Conservation (phyloP, 2,888 invertebrate species). For the Zygaena filipendulae region DNA sequence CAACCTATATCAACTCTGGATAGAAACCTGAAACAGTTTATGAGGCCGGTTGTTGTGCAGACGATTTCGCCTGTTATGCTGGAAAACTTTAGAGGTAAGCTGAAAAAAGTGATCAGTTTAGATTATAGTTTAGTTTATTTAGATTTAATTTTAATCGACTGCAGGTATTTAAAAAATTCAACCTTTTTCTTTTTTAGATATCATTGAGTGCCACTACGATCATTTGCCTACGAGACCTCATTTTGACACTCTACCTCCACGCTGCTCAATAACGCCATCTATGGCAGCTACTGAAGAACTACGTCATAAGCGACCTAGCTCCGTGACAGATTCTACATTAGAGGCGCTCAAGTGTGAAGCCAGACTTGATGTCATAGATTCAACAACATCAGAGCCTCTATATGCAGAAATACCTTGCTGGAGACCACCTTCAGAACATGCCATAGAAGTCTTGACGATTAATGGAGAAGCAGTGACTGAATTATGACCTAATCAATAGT, state of each 20-base stretch:
- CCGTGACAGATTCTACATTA: conserved; percentile 47
- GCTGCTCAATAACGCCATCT: conserved; percentile 45
- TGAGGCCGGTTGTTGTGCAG: conserved; percentile 60
- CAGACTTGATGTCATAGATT: conserved; percentile 45
- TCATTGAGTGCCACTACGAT: conserved; percentile 73
- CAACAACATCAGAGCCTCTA: conserved; percentile 65
- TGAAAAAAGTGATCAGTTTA: too few species aligned
- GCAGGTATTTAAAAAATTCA: too few species aligned
- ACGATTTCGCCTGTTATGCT: conserved; percentile 61
- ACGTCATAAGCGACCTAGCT: conserved; percentile 29
- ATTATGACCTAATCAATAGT: conserved; percentile 38
- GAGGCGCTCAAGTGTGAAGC: conserved; percentile 58
- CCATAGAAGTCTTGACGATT: conserved; percentile 47
- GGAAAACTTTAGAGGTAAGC: conserved; percentile 68
- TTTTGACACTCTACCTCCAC: conserved; percentile 29
- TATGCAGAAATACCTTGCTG: conserved; percentile 76
- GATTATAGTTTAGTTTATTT: too few species aligned
- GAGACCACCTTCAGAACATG: conserved; percentile 57
- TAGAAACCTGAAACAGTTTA: conserved; percentile 58
- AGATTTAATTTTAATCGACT: too few species aligned
- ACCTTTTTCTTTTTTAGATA: too few species aligned
- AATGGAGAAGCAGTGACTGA: conserved; percentile 63
- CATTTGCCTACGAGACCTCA: conserved; percentile 61
- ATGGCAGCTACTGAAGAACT: conserved; percentile 31
- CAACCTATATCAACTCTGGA: conserved; percentile 59